Percentiles rank a stretch among this genome's conserved stretches.
Conservation (phyloP, 2,113 vertebrate genomes). For the Varanus salvator region DNA sequence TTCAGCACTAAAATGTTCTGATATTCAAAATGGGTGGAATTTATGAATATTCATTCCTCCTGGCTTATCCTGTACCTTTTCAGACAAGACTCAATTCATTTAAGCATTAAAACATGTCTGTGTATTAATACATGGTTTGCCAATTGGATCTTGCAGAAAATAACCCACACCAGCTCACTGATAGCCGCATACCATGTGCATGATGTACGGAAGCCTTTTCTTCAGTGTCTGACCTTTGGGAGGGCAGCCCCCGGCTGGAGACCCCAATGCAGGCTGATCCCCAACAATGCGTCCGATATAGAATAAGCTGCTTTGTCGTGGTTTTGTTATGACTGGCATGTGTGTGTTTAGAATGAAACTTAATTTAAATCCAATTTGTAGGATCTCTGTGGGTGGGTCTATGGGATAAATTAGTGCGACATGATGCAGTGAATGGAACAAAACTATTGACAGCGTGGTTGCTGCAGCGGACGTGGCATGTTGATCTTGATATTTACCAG, state of each 20-base stretch:
- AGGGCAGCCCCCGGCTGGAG: slow-evolving; percentile 53
- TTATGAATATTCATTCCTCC: background rate
- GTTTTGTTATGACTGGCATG: slow-evolving; percentile 72
- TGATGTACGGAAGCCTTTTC: slow-evolving; percentile 27
- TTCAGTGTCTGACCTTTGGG: slow-evolving; percentile 57
- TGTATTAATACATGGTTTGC: slow-evolving; percentile 44
- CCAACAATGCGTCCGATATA: slow-evolving; percentile 63
- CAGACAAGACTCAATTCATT: background rate
- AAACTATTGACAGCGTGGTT: slow-evolving; percentile 59
- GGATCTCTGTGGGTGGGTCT: slow-evolving; percentile 72
- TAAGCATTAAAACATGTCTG: slow-evolving; percentile 25
- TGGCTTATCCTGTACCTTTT: background rate
- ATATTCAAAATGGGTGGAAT: background rate
- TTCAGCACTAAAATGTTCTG: background rate
- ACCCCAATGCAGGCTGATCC: slow-evolving; percentile 52
- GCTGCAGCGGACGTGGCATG: slow-evolving; percentile 53
- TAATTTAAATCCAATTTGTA: slow-evolving; percentile 79
- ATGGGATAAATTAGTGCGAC: slow-evolving; percentile 57
- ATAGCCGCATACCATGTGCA: background rate
- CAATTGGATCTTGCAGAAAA: slow-evolving; percentile 47
- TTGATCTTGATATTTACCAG: slow-evolving; percentile 64
- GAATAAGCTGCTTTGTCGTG: slow-evolving; percentile 72
- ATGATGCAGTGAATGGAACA: slow-evolving; percentile 54
- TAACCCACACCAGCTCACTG: slow-evolving; percentile 41
- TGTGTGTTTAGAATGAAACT: slow-evolving; percentile 75